Percentiles rank a stretch among this genome's conserved stretches.
Evolutionary conservation across 64 coral and sea anemone species (phyloP).

Genomic region (Montipora sp.): DNA sequence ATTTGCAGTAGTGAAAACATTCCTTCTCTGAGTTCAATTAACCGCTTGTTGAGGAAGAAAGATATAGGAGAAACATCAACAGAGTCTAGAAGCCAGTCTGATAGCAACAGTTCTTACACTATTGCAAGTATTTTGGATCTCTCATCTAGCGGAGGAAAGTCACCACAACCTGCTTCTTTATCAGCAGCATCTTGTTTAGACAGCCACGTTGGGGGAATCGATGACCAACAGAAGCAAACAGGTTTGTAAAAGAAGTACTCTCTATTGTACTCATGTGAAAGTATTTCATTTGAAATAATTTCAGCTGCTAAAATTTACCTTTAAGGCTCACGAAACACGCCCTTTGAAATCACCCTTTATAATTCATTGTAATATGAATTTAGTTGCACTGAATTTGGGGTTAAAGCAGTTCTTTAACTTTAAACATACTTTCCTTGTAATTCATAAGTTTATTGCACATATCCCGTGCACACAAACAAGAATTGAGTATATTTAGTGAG

Average conservation of each 20-base stretch:
- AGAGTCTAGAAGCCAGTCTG: neutral
- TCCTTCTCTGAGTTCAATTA: conserved; percentile 78
- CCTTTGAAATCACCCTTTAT: neutral
- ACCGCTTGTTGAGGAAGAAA: conserved; percentile 61
- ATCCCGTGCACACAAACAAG: too few relatives aligned
- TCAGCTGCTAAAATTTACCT: too few relatives aligned
- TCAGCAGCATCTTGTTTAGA: neutral
- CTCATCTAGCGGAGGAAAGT: neutral
- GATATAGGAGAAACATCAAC: neutral
- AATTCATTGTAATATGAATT: neutral
- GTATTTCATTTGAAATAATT: too few relatives aligned
- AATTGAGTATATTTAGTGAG: too few relatives aligned
- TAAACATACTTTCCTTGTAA: too few relatives aligned
- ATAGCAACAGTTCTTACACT: neutral
- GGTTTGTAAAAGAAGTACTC: neutral
- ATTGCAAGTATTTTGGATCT: conserved; percentile 17
- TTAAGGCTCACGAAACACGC: too few relatives aligned
- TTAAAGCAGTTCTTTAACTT: too few relatives aligned
- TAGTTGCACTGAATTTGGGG: too few relatives aligned
- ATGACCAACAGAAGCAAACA: neutral
- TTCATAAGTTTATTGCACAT: too few relatives aligned
- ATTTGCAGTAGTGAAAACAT: conserved; percentile 42
- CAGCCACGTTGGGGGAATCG: neutral
- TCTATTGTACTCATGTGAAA: neutral
- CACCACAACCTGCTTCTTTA: neutral